Conservation (phyloP, 2,888 invertebrate species). For the Dorcus parallelipipedus region DNA sequence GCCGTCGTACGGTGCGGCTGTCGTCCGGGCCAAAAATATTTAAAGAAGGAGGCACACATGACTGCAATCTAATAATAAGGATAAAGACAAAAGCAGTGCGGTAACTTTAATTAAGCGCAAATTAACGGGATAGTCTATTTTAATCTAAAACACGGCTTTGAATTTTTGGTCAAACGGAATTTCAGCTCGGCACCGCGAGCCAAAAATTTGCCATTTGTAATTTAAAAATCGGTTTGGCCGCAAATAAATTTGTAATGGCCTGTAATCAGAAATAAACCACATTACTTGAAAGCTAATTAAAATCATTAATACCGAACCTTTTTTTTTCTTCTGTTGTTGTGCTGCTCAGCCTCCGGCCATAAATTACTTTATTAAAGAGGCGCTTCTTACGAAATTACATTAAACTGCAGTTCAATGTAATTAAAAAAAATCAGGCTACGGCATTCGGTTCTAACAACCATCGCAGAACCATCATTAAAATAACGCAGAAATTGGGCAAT, state of each 20-base stretch:
- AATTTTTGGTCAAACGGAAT: slow-evolving; percentile 46
- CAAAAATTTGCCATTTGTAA: slow-evolving; percentile 51
- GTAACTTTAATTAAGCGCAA: slow-evolving; percentile 13
- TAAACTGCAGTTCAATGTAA: too few relatives aligned
- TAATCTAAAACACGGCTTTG: slow-evolving; percentile 37
- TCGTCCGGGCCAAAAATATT: background rate
- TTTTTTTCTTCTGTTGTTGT: background rate
- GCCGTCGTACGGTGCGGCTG: background rate
- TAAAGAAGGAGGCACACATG: background rate
- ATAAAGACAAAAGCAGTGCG: background rate
- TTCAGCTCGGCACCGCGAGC: slow-evolving; percentile 36
- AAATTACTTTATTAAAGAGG: background rate
- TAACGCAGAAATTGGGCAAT: too few relatives aligned
- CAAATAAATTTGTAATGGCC: slow-evolving; percentile 26
- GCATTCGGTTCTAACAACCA: too few relatives aligned
- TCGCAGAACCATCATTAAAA: too few relatives aligned
- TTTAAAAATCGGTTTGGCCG: slow-evolving; percentile 37
- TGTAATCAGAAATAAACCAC: slow-evolving; percentile 12
- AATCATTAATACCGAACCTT: background rate
- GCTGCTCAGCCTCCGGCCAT: background rate
- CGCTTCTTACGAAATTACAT: background rate
- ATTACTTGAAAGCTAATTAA: slow-evolving; percentile 4
- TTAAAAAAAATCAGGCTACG: too few relatives aligned
- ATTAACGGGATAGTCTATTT: slow-evolving; percentile 34
- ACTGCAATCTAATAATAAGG: background rate